Evolutionary conservation across 2,888 invertebrate species (phyloP).

Genomic region (Ophonus ardosiacus): DNA sequence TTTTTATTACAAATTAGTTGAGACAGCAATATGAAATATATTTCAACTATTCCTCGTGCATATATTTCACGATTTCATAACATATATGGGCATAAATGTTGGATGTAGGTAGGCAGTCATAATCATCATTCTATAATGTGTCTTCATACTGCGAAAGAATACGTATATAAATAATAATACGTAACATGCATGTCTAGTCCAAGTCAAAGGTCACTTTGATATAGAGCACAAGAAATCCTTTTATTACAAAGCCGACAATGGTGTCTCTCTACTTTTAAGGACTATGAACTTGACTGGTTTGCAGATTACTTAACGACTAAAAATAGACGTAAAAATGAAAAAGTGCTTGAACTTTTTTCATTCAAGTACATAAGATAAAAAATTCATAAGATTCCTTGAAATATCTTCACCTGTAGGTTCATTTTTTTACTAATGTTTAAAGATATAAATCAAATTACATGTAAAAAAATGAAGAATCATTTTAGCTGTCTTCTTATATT

Average conservation of each 20-base stretch:
- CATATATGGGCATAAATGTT: background rate
- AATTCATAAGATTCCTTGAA: background rate
- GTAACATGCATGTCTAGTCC: conserved; percentile 11
- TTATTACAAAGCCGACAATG: conserved; percentile 3
- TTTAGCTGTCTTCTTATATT: too few relatives aligned
- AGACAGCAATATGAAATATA: background rate
- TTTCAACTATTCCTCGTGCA: background rate
- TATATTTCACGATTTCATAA: background rate
- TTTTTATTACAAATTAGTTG: too few relatives aligned
- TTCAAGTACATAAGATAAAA: background rate
- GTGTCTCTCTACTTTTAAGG: background rate
- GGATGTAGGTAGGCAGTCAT: background rate
- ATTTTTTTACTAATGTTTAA: background rate
- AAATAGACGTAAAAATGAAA: background rate
- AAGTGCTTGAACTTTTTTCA: background rate
- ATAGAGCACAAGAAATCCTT: conserved; percentile 17
- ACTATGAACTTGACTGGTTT: conserved; percentile 31
- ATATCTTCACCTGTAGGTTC: background rate
- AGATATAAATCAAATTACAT: background rate
- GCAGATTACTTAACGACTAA: conserved; percentile 15
- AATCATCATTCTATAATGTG: conserved; percentile 11
- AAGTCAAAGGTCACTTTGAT: conserved; percentile 36
- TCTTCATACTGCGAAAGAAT: conserved; percentile 1
- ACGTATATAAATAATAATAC: conserved; percentile 15
- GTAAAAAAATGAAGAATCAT: too few relatives aligned